phyloP scores from a whole-genome alignment of 2,888 invertebrate species.

The Myathropa florea region DNA sequence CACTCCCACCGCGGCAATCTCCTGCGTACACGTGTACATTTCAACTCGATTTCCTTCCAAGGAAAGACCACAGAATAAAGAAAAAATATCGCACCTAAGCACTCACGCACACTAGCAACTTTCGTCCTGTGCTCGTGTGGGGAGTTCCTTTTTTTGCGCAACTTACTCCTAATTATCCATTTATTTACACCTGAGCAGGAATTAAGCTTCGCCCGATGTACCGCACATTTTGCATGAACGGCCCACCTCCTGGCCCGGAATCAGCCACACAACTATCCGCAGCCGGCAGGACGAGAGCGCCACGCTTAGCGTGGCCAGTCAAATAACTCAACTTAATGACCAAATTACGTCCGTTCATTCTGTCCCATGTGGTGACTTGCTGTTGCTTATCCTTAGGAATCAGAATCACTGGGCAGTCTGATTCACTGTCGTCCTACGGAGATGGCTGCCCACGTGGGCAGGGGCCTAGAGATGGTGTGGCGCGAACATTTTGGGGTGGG shows the following conservation, averaged over 20 bases:
- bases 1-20: not conserved
- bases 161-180: slow-evolving; percentile 56
- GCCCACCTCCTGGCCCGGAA: too few relatives aligned
- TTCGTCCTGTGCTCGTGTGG: not conserved
- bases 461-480: not conserved
- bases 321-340: slow-evolving; percentile 70
- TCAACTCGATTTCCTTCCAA: slow-evolving; percentile 33
- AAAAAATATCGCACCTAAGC: slow-evolving; percentile 15
- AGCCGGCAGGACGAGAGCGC: not conserved
- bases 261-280: not conserved
- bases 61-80: not conserved
- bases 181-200: slow-evolving; percentile 66
- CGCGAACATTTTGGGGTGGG: not conserved
- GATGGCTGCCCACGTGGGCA: not conserved
- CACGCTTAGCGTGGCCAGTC: slow-evolving; percentile 50
- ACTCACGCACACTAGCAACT: slow-evolving; percentile 2
- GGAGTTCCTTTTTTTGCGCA: slow-evolving; percentile 11
- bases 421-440: not conserved
- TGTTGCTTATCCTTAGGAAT: slow-evolving; percentile 2
- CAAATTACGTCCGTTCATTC: slow-evolving; percentile 62
- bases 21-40: slow-evolving; percentile 37
- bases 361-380: slow-evolving; percentile 61
- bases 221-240: slow-evolving; percentile 25
- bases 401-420: slow-evolving; percentile 31
- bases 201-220: slow-evolving; percentile 18